phyloP scores from a whole-genome alignment of 2,888 invertebrate species.

The Clepsis dumicolana region DNA sequence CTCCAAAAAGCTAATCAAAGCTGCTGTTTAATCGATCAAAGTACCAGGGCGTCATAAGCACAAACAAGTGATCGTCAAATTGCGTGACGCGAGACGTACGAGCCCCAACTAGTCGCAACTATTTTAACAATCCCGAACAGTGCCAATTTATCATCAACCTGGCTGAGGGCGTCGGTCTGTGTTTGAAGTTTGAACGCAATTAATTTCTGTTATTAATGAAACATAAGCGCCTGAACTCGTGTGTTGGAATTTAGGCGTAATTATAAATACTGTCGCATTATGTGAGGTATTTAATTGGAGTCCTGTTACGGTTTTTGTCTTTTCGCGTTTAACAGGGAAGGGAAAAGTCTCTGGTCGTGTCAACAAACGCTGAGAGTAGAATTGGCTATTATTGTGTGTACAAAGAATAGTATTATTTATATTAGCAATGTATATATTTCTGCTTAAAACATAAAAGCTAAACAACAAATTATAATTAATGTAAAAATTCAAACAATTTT shows the following conservation, averaged over 20 bases:
- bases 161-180: constrained; percentile 22
- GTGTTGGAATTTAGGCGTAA: neutral
- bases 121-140: constrained; percentile 23
- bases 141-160: constrained; percentile 36
- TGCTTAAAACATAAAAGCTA: no score
- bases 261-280: neutral
- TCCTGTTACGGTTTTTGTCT: neutral
- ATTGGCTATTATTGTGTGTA: no score
- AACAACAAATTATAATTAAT: no score
- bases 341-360: no score
- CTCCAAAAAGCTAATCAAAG: neutral
- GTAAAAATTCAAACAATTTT: no score
- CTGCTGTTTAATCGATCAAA: neutral
- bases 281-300: neutral
- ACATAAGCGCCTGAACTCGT: constrained; percentile 12
- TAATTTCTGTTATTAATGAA: constrained; percentile 38
- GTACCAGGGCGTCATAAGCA: constrained; percentile 14
- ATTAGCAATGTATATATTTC: no score
- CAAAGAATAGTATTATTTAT: no score
- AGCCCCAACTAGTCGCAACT: constrained; percentile 11
- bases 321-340: neutral
- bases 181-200: constrained; percentile 29
- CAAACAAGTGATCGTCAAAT: constrained; percentile 12
- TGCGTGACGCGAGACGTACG: constrained; percentile 1
- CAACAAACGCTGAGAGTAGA: no score